These are phyloP conservation scores for Cremastobaeus sp. DNA, from an alignment of 2,888 invertebrate genomes.

Conservation along the genomic window DNA sequence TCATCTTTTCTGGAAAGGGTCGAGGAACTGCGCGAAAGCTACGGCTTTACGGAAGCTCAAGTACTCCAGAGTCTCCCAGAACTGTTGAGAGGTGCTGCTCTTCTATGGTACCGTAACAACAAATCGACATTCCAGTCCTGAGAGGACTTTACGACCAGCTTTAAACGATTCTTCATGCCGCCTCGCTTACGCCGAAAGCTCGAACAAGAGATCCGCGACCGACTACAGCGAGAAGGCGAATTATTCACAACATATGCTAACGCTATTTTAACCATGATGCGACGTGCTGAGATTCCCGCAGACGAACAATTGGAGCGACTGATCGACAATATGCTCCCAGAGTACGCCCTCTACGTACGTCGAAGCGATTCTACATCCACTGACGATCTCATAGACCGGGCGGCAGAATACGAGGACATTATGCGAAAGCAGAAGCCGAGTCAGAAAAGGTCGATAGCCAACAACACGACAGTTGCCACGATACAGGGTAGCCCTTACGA, in stretches of 20 bases:
- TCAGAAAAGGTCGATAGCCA: too few relatives aligned
- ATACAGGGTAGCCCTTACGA: constrained; percentile 1
- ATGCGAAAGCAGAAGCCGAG: background rate
- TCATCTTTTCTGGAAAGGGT: constrained; percentile 4
- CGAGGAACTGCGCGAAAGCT: background rate
- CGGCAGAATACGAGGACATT: constrained; percentile 12
- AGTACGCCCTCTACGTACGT: constrained; percentile 1
- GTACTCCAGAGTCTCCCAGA: constrained; percentile 3
- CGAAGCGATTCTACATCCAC: background rate
- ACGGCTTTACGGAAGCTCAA: background rate
- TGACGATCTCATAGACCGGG: background rate
- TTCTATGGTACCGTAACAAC: constrained; percentile 23
- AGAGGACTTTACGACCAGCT: background rate
- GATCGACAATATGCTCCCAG: constrained; percentile 11
- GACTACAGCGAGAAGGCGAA: background rate
- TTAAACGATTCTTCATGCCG: background rate
- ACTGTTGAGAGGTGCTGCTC: background rate
- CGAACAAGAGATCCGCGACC: constrained; percentile 7
- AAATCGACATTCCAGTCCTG: background rate
- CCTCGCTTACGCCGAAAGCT: background rate
- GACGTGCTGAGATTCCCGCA: background rate
- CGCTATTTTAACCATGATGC: constrained; percentile 1
- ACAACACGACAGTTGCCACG: background rate
- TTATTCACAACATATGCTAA: background rate
- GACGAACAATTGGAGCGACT: constrained; percentile 1